These are phyloP conservation scores for Megathymus violae DNA, from an alignment of 1,140 invertebrate species.

Conservation along the genomic window DNA sequence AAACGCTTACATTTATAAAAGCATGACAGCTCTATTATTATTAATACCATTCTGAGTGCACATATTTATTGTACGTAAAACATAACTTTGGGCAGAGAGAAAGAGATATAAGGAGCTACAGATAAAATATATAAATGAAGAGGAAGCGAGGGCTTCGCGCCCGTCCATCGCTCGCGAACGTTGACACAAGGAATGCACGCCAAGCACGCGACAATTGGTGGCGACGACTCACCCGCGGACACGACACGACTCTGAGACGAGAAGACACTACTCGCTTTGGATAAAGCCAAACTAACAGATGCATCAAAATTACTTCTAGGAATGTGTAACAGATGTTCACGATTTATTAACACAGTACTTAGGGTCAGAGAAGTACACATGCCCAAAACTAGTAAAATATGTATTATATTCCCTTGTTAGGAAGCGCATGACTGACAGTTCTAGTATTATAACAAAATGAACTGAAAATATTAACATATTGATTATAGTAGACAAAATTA, in stretches of 20 bases:
- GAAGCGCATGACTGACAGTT: conserved; percentile 77
- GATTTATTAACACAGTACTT: conserved; percentile 68
- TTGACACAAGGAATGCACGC: conserved; percentile 38
- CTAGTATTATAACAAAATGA: conserved; percentile 69
- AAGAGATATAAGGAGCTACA: conserved; percentile 56
- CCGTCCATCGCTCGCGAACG: conserved; percentile 39
- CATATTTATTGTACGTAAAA: conserved; percentile 61
- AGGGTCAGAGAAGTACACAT: conserved; percentile 80
- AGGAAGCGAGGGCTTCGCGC: conserved; percentile 34
- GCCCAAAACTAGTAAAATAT: conserved; percentile 80
- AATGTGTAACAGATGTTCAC: conserved; percentile 59
- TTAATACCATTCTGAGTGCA: conserved; percentile 75
- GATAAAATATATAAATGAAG: conserved; percentile 38
- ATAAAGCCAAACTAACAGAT: conserved; percentile 78
- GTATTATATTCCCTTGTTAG: conserved; percentile 74
- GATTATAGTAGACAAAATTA: conserved; percentile 67
- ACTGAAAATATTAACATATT: conserved; percentile 62
- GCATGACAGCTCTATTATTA: conserved; percentile 84
- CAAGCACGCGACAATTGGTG: conserved; percentile 47
- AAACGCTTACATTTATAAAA: conserved; percentile 82
- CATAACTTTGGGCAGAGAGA: conserved; percentile 73
- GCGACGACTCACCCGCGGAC: conserved; percentile 52
- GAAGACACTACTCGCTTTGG: conserved; percentile 70
- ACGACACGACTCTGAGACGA: conserved; percentile 60
- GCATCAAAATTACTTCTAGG: conserved; percentile 76